phyloP scores from a whole-genome alignment of 2,113 vertebrate species.

The Rutilus rutilus region DNA sequence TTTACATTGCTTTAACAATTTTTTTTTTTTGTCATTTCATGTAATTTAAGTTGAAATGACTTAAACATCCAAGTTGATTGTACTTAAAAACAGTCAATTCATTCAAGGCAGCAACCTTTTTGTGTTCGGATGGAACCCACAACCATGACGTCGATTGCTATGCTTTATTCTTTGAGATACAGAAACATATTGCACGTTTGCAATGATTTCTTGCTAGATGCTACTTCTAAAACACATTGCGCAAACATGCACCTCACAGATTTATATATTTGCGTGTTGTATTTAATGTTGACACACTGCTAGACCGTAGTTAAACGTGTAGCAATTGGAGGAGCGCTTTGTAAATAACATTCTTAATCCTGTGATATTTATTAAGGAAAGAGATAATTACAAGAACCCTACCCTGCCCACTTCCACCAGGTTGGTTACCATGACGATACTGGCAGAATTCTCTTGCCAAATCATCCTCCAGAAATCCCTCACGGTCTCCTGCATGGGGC shows the following conservation, averaged over 20 bases:
- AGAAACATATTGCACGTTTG: neutral
- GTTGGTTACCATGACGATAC: constrained; percentile 99
- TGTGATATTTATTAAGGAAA: constrained; percentile 22
- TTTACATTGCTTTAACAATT: no score
- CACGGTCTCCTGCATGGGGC: constrained; percentile 97
- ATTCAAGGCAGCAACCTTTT: no score
- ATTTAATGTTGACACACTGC: no score
- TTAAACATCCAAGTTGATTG: no score
- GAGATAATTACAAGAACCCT: constrained; percentile 65
- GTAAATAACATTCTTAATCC: constrained; percentile 22
- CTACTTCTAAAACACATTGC: neutral
- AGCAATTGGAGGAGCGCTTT: neutral
- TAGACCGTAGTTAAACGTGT: neutral
- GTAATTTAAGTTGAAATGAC: no score
- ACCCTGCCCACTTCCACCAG: constrained; percentile 98
- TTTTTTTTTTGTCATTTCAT: no score
- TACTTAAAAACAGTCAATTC: no score
- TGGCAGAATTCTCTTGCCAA: constrained; percentile 97
- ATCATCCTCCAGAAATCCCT: constrained; percentile 99
- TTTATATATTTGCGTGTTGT: neutral
- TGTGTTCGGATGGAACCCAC: neutral
- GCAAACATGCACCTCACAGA: neutral
- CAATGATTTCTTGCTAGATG: neutral
- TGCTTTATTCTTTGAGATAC: neutral
- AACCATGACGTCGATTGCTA: neutral